Conservation (phyloP, 2,113 vertebrate genomes). For the Oryzias curvinotus region DNA sequence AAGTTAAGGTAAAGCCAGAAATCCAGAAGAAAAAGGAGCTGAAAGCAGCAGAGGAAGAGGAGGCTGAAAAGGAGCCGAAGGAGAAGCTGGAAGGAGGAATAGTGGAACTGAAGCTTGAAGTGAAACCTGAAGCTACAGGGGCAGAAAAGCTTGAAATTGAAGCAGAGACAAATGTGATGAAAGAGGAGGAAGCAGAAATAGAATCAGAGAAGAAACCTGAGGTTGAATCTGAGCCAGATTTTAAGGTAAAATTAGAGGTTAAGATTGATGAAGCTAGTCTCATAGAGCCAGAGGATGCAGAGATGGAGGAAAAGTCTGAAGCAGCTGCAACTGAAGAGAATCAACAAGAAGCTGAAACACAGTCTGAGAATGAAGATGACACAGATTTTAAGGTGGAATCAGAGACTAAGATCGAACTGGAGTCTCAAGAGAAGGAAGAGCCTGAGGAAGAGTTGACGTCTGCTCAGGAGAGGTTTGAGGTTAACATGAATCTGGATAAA, state of each 20-base stretch:
- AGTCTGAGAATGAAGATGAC: too few relatives aligned
- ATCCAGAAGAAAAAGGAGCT: neutral
- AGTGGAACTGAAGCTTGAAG: neutral
- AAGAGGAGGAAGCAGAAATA: neutral
- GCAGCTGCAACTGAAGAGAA: neutral
- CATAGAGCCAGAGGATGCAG: neutral
- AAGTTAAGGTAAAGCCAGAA: neutral
- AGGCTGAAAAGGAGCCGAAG: neutral
- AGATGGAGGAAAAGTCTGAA: neutral
- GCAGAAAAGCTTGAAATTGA: neutral
- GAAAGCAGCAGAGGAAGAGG: neutral
- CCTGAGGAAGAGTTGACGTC: neutral
- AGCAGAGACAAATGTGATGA: neutral
- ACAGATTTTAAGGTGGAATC: too few relatives aligned
- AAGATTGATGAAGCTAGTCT: neutral
- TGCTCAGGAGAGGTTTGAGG: too few relatives aligned
- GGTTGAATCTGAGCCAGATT: neutral
- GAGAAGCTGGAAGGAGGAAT: neutral
- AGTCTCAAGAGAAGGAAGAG: neutral
- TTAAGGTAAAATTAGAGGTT: conserved; percentile 13
- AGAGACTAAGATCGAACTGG: neutral
- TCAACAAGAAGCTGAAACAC: too few relatives aligned
- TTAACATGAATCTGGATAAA: too few relatives aligned
- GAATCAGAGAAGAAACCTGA: conserved; percentile 1
- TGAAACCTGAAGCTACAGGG: neutral